Percentiles rank a stretch among this genome's conserved stretches.
phyloP scores from a whole-genome alignment of 2,113 vertebrate genomes.

The Ardeotis arabs region DNA sequence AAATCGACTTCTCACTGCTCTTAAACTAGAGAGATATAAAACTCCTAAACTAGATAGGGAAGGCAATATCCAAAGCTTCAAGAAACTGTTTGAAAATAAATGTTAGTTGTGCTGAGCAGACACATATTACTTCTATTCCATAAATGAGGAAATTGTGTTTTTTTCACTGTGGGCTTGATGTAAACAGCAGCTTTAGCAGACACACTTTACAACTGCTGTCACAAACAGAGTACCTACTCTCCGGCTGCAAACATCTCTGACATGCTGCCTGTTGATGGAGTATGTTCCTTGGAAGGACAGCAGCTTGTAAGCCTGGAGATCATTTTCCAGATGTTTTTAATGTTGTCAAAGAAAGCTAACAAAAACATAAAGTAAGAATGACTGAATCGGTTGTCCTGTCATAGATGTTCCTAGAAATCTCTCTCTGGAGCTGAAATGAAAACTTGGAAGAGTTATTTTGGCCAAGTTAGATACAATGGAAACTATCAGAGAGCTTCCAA shows the following conservation, averaged over 20 bases:
- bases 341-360: conserved; percentile 15
- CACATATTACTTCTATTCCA: neutral
- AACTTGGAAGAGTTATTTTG: conserved; percentile 5
- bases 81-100: neutral
- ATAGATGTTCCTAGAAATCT: conserved; percentile 58
- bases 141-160: neutral
- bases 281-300: conserved; percentile 16
- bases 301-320: neutral
- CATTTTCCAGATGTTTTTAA: conserved; percentile 42
- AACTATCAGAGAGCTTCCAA: conserved; percentile 14
- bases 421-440: conserved; percentile 40
- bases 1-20: neutral
- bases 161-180: neutral
- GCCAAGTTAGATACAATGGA: neutral
- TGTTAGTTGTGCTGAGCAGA: neutral
- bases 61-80: neutral
- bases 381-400: conserved; percentile 11
- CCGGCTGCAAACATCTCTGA: neutral
- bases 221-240: neutral
- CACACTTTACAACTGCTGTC: neutral
- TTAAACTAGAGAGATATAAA: neutral
- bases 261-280: neutral
- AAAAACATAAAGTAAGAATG: conserved; percentile 25
- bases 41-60: neutral
- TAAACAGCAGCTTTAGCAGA: neutral